Base-by-base conservation (phyloP, 2,888 invertebrate species). In the Catocala fraxini region DNA sequence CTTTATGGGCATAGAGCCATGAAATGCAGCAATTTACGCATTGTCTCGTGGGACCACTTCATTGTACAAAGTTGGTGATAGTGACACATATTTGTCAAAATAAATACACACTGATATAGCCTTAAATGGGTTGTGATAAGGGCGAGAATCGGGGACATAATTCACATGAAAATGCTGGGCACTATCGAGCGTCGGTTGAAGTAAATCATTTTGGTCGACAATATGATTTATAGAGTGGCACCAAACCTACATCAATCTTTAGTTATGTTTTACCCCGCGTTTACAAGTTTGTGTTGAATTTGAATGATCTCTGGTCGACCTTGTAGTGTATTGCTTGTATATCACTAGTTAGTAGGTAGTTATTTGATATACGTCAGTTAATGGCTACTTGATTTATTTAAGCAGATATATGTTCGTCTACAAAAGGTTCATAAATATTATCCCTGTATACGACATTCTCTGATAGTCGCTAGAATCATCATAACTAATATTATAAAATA, bases 1-100 rank as follows among this genome's bases (percentile, higher is more conserved):
- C 83, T 83, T 83, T 82, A 83, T 80, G 80, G 70, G 58, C 73
- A 75, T 73, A 71, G 77, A 79, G 75, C 73, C 71, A 76, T 80
- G 75, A 77, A 77, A 71, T 74, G 68, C 67, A 77, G 73, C 78
- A 76, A 82, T 83, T 82, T 82, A 80, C 79, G 74, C 73, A 49
- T 70, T 70, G 73, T 70, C 84, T 77, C 82, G 47, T 45, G 83
- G 79, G 85, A 70, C 60, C 70, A 66, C 71, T 84, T 75, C 72
- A 77, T 74, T 74, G 70, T 76, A 70, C 53, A 70, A 60, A 34
- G 46, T 49, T 56, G 25, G 52, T 57, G 73, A 65, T 74, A 67
- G 65, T 62, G 46, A 45, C 43, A 67, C 51, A 60, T 68, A 64
- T 70, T 73, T 73, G 73, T 74, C 67, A 68, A 67, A 59, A 58